Base-by-base conservation (phyloP, 2,888 invertebrate species). In the Dyspetes luteomarginatus region DNA sequence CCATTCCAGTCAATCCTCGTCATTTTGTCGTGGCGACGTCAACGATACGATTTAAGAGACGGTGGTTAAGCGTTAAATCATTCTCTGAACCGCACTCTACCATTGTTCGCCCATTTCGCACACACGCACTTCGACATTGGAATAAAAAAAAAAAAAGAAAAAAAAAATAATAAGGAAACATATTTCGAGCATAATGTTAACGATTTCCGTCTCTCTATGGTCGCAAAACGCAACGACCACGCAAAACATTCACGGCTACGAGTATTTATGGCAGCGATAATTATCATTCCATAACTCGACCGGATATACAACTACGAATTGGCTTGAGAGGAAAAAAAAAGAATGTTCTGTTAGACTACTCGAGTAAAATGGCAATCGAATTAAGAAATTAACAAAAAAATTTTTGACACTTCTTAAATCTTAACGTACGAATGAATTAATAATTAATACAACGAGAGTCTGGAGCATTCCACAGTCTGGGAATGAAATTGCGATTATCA, bases 211-310 rank as follows among this genome's bases (percentile, higher is more conserved):
- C 19, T 36, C 24, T 45, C 45, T 15, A 3, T 17, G 43, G 43
- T 3, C 15, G 48, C 4, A 43, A 69, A 52, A 56, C 2, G 5
- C 64, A 22, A 24, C 68, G 50, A 74, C 69, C 64, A 79, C 79
- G 43, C 64, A 12, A 56, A 55, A 55, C 28, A 24, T 26, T 19
- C 56, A 15, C 43, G 22, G 22, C 36, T 36, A 15, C 12, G 4
- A 55, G 45, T 45, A 26, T 74, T 15, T 41, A 52, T 26, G 41
- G 17, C 45, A 50, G 48, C 52, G 56, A 73, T 73, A 68, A 81
- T 64, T 72, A 77, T 69, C 50, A 43, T 77, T 73, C 77, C 77
- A 22, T 68, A 64, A 60, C 15, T 67, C 26, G 26, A 2, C 26
- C 26, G 26, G n/a, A n/a, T 17, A 15, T 17, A 24, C 22, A 17